Conservation (phyloP, 2,888 invertebrate species). For the Tricholauxania praeusta region DNA sequence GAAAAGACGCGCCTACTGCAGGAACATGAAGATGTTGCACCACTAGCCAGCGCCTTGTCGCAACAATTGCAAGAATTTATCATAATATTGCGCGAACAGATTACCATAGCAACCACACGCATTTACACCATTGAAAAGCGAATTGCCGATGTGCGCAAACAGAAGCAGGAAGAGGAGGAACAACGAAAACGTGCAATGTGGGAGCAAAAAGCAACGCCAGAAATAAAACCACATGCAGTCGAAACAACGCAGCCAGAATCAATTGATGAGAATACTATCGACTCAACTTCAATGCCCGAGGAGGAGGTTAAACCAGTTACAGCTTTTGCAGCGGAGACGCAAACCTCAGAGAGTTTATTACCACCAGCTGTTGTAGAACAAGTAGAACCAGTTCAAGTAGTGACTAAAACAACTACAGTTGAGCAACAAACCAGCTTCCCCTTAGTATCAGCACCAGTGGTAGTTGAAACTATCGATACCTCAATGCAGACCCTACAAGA, state of each 20-base stretch:
- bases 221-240: background rate
- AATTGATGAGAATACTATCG: slow-evolving; percentile 70
- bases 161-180: slow-evolving; percentile 53
- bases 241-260: slow-evolving; percentile 56
- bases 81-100: slow-evolving; percentile 73
- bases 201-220: slow-evolving; percentile 55
- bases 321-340: slow-evolving; percentile 72
- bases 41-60: slow-evolving; percentile 69
- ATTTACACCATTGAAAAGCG: slow-evolving; percentile 70
- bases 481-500: slow-evolving; percentile 67
- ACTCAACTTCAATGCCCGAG: slow-evolving; percentile 79
- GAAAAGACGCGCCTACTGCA: slow-evolving; percentile 69
- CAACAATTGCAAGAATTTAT: slow-evolving; percentile 73
- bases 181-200: slow-evolving; percentile 58
- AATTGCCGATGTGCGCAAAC: slow-evolving; percentile 57
- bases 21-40: slow-evolving; percentile 68
- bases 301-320: slow-evolving; percentile 70
- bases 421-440: slow-evolving; percentile 75
- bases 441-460: slow-evolving; percentile 37
- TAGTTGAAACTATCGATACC: slow-evolving; percentile 58
- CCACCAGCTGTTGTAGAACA: slow-evolving; percentile 54
- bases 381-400: slow-evolving; percentile 64
- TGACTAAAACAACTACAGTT: slow-evolving; percentile 64
- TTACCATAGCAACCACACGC: slow-evolving; percentile 73
- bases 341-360: slow-evolving; percentile 74